Base-by-base conservation (phyloP, 2,113 vertebrate genomes). In the Apodemus speciosus region DNA sequence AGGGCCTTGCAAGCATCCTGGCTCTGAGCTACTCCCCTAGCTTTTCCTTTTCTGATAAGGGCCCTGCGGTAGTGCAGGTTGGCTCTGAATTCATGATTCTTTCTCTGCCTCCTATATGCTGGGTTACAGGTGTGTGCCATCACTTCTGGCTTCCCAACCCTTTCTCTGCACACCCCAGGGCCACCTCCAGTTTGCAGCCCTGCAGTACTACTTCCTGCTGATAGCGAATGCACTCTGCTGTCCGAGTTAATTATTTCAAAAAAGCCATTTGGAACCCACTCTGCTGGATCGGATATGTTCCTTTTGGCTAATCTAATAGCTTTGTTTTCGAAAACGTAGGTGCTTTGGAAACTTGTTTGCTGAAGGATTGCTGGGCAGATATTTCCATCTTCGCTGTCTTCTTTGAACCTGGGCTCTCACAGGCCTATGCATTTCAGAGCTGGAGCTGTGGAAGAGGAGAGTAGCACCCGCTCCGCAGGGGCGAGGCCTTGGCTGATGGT, bases 291-390 rank as follows among this genome's bases (percentile, higher is more conserved):
- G 85, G 83, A n/a, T 68, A 56, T 83, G 73, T 90, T 93, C 91
- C 30, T 56, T 93, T 90, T 79, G 11, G n/a, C 68, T 96, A 96
- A 96, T 88, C 92, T 85, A 90, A 94, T 91, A 75, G 89, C n/a
- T 79, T 73, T 92, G 51, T 81, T 95, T 93, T 90, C 4, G 89
- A 79, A 60, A 89, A 9, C 6, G 40, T 85, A 38, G 60, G 68
- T 91, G 80, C 56, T 64, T 66, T 91, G 73, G 35, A 87, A 79
- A 77, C 30, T 27, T 83, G 43, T 69, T 92, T 77, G 49, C 62
- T 84, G 84, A 11, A 66, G 60, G 32, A 88, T 68, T 51, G 6
- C 14, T 43, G 14, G 38, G 66, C 68, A 83, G 80, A 51, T 76
- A 62, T 93, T n/a, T 89, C 51, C 66, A 66, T 40, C 9, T 6